phyloP scores from a whole-genome alignment of 2,797 vertebrate genomes.

The Coregonus suidteri region DNA sequence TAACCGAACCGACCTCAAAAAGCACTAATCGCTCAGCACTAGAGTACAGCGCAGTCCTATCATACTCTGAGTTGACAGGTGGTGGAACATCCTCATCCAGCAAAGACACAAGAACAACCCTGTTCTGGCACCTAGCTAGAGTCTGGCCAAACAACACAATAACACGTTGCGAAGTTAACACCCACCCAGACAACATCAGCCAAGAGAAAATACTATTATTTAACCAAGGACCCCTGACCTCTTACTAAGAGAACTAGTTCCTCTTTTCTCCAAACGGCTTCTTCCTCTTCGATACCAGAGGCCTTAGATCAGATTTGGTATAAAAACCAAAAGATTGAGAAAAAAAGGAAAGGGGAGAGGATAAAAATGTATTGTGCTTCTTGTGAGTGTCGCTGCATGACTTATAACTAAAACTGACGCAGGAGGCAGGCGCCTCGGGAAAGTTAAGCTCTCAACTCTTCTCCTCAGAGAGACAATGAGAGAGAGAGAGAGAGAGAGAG shows the following conservation, averaged over 20 bases:
- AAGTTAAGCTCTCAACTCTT: constrained; percentile 55
- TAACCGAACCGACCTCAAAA: too few relatives aligned
- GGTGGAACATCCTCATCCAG: background rate
- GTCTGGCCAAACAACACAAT: background rate
- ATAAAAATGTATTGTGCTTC: constrained; percentile 64
- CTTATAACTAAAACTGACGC: constrained; percentile 73
- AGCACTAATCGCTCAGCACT: too few relatives aligned
- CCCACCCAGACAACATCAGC: constrained; percentile 3
- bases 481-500: background rate
- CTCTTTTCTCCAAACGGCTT: constrained; percentile 20
- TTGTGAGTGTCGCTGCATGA: constrained; percentile 72
- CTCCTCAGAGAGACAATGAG: background rate
- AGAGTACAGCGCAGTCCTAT: too few relatives aligned
- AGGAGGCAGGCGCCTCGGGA: constrained; percentile 67
- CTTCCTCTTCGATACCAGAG: background rate
- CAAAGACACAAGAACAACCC: background rate
- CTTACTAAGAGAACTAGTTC: constrained; percentile 25
- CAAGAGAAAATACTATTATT: constrained; percentile 21
- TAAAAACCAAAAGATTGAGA: constrained; percentile 48
- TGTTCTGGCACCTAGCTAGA: background rate
- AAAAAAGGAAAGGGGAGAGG: constrained; percentile 52
- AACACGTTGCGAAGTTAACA: background rate
- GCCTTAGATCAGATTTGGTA: too few relatives aligned
- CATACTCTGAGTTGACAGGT: background rate
- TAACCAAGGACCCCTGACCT: constrained; percentile 27